These are phyloP conservation scores for Bedellia somnulentella DNA, from an alignment of 2,888 invertebrate genomes.

Conservation along the genomic window DNA sequence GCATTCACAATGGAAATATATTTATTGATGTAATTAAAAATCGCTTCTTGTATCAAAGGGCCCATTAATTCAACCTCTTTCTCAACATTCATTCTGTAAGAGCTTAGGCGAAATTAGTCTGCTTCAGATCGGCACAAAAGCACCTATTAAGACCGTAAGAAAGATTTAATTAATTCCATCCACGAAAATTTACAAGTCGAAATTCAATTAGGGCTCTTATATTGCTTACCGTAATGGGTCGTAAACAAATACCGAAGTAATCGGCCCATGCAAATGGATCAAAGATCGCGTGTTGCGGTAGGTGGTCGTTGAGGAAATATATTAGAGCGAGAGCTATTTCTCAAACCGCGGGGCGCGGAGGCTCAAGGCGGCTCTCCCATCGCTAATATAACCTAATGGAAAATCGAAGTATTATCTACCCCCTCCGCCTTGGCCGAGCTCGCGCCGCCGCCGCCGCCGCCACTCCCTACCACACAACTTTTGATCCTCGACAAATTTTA, in stretches of 20 bases:
- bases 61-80: slow-evolving; percentile 1
- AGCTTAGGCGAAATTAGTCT: slow-evolving; percentile 34
- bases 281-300: slow-evolving; percentile 53
- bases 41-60: slow-evolving; percentile 1
- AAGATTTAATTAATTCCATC: slow-evolving; percentile 39
- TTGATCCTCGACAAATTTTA: slow-evolving; percentile 57
- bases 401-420: slow-evolving; percentile 55
- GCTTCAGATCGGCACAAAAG: slow-evolving; percentile 19
- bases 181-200: slow-evolving; percentile 42
- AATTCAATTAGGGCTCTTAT: slow-evolving; percentile 45
- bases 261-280: slow-evolving; percentile 44
- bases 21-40: slow-evolving; percentile 2
- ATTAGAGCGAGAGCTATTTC: slow-evolving; percentile 38
- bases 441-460: slow-evolving; percentile 17
- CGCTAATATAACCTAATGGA: slow-evolving; percentile 56
- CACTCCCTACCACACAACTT: slow-evolving; percentile 27
- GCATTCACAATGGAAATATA: too few species aligned
- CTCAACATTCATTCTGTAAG: slow-evolving; percentile 18
- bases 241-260: slow-evolving; percentile 39
- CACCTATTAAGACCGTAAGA: slow-evolving; percentile 10
- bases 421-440: slow-evolving; percentile 20
- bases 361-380: slow-evolving; percentile 34
- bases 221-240: slow-evolving; percentile 37
- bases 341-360: slow-evolving; percentile 28
- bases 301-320: slow-evolving; percentile 52